A percentile compares a stretch with the other conserved stretches of the same genome.
phyloP scores from a whole-genome alignment of 37 sponge, comb jelly and placozoan species.

The Dysidea cf. avara region DNA sequence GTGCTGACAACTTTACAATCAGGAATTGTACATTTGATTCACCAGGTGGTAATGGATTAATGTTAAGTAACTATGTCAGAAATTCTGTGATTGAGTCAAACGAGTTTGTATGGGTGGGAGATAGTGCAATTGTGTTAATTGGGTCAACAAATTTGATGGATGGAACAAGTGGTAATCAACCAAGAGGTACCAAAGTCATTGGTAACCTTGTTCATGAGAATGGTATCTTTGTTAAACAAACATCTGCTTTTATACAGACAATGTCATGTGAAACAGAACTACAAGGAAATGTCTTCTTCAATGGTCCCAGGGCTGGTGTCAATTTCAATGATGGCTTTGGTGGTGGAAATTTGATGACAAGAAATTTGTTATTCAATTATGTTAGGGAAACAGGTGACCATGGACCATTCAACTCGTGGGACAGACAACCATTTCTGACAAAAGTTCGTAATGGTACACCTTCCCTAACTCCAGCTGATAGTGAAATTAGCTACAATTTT shows the following conservation, averaged over 20 bases:
- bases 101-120: constrained; percentile 52
- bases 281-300: constrained; percentile 72
- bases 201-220: constrained; percentile 67
- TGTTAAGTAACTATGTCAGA: constrained; percentile 46
- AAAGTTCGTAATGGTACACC: constrained; percentile 10
- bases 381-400: constrained; percentile 68
- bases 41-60: constrained; percentile 62
- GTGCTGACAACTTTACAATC: constrained; percentile 23
- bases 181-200: constrained; percentile 42
- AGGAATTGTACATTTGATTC: constrained; percentile 39
- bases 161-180: constrained; percentile 67
- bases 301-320: constrained; percentile 80
- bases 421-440: constrained; percentile 49
- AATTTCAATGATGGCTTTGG: constrained; percentile 82
- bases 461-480: constrained; percentile 31
- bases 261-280: constrained; percentile 55
- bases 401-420: constrained; percentile 63
- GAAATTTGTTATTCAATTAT: constrained; percentile 69
- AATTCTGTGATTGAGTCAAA: constrained; percentile 26
- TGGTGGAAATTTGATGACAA: constrained; percentile 38
- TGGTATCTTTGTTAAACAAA: constrained; percentile 68
- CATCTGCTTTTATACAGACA: constrained; percentile 60
- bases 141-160: constrained; percentile 42
- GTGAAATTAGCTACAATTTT: constrained; percentile 32
- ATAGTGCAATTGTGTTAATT: constrained; percentile 17